A percentile compares a stretch with the other conserved stretches of the same genome.
Conservation (phyloP, 2,113 vertebrate species). For the Acanthisitta chloris region DNA sequence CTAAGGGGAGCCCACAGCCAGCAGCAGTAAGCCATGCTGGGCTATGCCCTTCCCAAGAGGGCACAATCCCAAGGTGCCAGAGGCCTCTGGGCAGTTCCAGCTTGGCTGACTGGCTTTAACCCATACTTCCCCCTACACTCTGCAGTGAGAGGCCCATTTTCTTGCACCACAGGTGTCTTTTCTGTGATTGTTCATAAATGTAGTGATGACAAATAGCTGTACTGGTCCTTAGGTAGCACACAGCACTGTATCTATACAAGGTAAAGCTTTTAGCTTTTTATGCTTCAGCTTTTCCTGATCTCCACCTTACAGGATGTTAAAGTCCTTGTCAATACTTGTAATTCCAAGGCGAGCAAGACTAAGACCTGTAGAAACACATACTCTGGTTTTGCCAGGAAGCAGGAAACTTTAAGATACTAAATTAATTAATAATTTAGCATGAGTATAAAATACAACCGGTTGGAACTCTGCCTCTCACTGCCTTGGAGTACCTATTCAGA, state of each 20-base stretch:
- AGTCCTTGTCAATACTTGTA: background rate
- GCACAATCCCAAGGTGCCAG: background rate
- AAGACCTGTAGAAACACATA: background rate
- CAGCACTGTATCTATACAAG: fast-evolving
- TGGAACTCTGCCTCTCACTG: background rate
- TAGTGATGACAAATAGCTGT: background rate
- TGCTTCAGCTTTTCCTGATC: background rate
- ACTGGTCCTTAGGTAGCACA: background rate
- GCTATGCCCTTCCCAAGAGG: background rate
- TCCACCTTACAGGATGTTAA: background rate
- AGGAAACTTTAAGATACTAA: background rate
- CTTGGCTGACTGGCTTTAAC: background rate
- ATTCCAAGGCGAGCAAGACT: background rate
- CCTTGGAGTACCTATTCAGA: constrained; percentile 7
- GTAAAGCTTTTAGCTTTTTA: background rate
- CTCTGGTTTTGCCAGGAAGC: background rate
- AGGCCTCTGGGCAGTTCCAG: background rate
- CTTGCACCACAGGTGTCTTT: background rate
- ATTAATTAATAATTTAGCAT: background rate
- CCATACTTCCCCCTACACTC: background rate
- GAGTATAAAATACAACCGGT: background rate
- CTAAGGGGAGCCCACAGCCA: background rate
- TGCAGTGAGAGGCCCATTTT: background rate
- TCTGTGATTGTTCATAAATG: background rate
- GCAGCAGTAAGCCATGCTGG: background rate